A percentile compares a stretch with the other conserved stretches of the same genome.
Evolutionary conservation across 2,888 invertebrate species (phyloP).

Genomic region (Gerris lacustris): DNA sequence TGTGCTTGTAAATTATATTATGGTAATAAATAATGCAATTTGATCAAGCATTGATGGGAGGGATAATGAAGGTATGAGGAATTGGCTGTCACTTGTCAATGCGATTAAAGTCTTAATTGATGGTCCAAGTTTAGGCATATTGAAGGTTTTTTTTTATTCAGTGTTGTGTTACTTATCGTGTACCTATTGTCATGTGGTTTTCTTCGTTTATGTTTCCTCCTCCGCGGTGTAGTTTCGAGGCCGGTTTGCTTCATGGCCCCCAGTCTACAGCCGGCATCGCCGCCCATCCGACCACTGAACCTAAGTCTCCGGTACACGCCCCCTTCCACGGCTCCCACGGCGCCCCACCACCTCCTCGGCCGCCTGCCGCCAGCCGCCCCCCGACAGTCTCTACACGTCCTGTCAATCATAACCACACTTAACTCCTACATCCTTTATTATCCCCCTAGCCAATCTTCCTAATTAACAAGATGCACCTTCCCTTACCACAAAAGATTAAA

Average conservation of each 20-base stretch:
- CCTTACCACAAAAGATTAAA: no score
- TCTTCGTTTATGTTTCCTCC: background rate
- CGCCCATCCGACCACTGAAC: constrained; percentile 5
- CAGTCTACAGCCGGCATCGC: background rate
- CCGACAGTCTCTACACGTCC: background rate
- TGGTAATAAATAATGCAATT: no score
- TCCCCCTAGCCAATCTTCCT: background rate
- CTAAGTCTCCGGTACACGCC: background rate
- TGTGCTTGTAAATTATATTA: no score
- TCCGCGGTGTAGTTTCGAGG: background rate
- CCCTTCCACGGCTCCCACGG: background rate
- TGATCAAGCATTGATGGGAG: no score
- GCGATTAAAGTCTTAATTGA: no score
- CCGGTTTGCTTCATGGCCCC: constrained; percentile 1
- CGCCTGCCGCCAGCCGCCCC: background rate
- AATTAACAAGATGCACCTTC: background rate
- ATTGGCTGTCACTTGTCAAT: no score
- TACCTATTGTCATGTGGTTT: constrained; percentile 1
- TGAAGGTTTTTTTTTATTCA: no score
- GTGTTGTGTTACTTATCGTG: background rate
- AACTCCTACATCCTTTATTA: background rate
- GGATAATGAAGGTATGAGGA: no score
- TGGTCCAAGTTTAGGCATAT: no score
- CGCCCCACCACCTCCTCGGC: background rate
- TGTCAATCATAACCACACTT: constrained; percentile 3